Conservation (phyloP, 2,113 vertebrate species). For the Willisornis vidua region DNA sequence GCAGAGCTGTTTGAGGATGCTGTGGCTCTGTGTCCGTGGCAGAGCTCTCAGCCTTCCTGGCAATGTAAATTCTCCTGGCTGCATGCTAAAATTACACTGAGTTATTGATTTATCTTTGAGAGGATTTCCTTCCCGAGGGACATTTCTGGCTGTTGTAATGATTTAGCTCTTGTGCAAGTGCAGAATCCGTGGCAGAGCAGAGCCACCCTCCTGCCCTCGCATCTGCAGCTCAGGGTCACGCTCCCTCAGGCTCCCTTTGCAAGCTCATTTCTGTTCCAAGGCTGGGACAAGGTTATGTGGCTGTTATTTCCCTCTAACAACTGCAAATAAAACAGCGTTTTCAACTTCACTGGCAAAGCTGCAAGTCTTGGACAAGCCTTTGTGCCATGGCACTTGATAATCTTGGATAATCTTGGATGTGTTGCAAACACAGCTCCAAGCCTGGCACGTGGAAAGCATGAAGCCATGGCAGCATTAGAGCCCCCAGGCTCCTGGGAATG, state of each 20-base stretch:
- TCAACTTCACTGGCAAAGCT: background rate
- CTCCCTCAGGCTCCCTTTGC: background rate
- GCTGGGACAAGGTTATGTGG: background rate
- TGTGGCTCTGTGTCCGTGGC: conserved; percentile 7
- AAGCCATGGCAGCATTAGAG: background rate
- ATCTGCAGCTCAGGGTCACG: background rate
- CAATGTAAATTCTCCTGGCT: conserved; percentile 61
- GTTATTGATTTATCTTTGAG: conserved; percentile 74
- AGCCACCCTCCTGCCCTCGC: background rate
- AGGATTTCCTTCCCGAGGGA: conserved; percentile 69
- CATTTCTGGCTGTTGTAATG: conserved; percentile 26
- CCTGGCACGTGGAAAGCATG: background rate
- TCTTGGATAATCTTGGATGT: background rate
- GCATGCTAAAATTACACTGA: conserved; percentile 67
- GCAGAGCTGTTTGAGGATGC: conserved; percentile 40
- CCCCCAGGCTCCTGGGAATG: fast-evolving
- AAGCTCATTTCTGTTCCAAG: background rate
- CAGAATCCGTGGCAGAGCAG: background rate
- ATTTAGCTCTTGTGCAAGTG: conserved; percentile 24
- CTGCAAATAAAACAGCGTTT: background rate
- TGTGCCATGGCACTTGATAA: background rate
- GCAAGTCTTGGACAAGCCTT: background rate
- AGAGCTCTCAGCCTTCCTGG: conserved; percentile 61
- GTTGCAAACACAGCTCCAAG: background rate
- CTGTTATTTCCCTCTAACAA: background rate